These are phyloP conservation scores for Trogon surrucura DNA, from an alignment of 2,113 vertebrate species.

Conservation along the genomic window DNA sequence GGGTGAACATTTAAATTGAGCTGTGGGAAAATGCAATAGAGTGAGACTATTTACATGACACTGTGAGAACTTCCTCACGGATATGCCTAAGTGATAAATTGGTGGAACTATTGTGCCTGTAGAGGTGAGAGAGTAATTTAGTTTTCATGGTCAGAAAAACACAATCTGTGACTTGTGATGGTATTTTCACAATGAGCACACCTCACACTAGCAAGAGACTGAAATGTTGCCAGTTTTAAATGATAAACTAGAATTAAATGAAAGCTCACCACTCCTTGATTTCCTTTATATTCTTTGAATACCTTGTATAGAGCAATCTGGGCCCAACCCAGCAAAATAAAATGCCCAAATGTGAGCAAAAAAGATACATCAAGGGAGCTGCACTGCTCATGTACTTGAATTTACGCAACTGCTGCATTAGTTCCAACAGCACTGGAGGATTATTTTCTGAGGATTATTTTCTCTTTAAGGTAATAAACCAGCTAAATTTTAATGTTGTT, in stretches of 20 bases:
- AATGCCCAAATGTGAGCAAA: not conserved
- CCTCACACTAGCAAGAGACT: not conserved
- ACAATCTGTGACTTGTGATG: not conserved
- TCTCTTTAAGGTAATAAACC: not conserved
- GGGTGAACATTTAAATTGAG: not conserved
- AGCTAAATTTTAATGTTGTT: not conserved
- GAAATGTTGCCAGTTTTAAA: not conserved
- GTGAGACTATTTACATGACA: slow-evolving; percentile 49
- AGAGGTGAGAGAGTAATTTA: not conserved
- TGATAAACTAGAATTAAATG: not conserved
- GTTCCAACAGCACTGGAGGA: not conserved
- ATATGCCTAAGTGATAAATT: not conserved
- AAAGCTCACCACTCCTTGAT: not conserved
- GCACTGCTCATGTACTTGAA: not conserved
- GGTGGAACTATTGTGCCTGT: slow-evolving; percentile 21
- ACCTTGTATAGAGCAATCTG: not conserved
- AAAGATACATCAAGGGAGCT: not conserved
- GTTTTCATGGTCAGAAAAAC: slow-evolving; percentile 26
- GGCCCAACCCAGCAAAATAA: not conserved
- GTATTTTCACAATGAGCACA: not conserved
- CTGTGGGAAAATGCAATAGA: slow-evolving; percentile 60
- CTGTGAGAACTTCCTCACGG: slow-evolving; percentile 56
- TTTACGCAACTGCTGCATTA: not conserved
- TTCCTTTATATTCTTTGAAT: not conserved
- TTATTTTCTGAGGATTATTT: not conserved